Base-by-base conservation (phyloP, 2,113 vertebrate genomes). In the Lethenteron reissneri region DNA sequence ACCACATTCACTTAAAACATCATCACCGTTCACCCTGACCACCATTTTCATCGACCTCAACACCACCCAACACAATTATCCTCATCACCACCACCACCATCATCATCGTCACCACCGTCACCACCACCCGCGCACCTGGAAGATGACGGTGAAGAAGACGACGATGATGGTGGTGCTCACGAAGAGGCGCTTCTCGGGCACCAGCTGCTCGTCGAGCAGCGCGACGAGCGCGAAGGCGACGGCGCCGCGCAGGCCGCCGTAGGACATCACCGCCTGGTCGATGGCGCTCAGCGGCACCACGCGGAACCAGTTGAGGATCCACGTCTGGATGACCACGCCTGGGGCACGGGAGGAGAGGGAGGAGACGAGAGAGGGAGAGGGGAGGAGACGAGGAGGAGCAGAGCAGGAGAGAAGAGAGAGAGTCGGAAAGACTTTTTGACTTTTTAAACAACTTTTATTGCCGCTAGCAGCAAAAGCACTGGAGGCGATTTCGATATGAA, bases 211-310 rank as follows among this genome's bases (percentile, higher is more conserved):
- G 4, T 99, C 81, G 78, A 99, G 76, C 74, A 90, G 77, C 2
- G 78, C 80, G 1, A 90, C 90, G 74, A 99, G 79, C 12, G 86
- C 92, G 3, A 89, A 97, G 1, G 94, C 92, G 10, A 99, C 92
- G 0, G 90, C 92, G 19, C 94, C 94, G 41, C 94, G 85, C 72
- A 99, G 82, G 72, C 94, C 94, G 1, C 94, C 94, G 0, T 92
- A 99, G 8, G 87, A 89, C 90, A 99, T 90, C 70, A 99, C 89
- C 76, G 97, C 80, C 77, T 95, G 91, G 76, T 99, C 94, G 17
- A 92, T 90, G 59, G 86, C 71, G 73, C 83, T 86, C 59, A 99
- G 11, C 11, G 87, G 92, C 58, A 96, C 88, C 77, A 97, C 83
- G 72, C 94, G 80, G 79, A 78, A 89, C 73, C 79, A 85, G 76